Percentiles rank a stretch among this genome's conserved stretches.
Conservation (phyloP, 2,113 vertebrate genomes). For the Macheiramphus alcinus region DNA sequence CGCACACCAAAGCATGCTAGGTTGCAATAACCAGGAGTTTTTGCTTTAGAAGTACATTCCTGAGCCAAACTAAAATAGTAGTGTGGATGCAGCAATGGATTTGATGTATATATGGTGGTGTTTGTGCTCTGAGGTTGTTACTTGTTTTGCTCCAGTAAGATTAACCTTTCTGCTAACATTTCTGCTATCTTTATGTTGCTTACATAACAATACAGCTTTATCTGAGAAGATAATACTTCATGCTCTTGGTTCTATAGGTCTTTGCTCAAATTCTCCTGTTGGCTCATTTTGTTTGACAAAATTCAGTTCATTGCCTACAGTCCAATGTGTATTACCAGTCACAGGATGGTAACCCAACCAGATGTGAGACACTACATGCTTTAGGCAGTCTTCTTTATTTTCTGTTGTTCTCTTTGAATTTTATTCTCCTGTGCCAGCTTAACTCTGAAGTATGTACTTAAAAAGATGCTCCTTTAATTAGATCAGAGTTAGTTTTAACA, state of each 20-base stretch:
- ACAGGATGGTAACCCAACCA: neutral
- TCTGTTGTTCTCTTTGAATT: neutral
- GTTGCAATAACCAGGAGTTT: neutral
- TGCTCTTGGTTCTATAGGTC: neutral
- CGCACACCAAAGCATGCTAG: neutral
- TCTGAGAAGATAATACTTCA: neutral
- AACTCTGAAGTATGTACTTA: neutral
- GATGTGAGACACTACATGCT: neutral
- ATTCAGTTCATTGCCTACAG: neutral
- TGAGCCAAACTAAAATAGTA: neutral
- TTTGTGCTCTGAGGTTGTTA: neutral
- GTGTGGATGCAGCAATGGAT: neutral
- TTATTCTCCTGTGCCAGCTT: neutral
- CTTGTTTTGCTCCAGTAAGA: neutral
- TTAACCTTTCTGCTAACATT: neutral
- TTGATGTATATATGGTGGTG: neutral
- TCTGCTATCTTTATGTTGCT: neutral
- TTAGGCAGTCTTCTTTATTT: neutral
- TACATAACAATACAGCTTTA: neutral
- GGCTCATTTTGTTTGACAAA: conserved; percentile 1
- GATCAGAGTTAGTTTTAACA: neutral
- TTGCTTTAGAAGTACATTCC: neutral
- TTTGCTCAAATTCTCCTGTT: neutral
- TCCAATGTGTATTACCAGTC: neutral
- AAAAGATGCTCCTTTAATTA: neutral